A percentile compares a stretch with the other conserved stretches of the same genome.
Evolutionary conservation across 2,113 vertebrate genomes (phyloP).

Genomic region (Engystomops pustulosus): DNA sequence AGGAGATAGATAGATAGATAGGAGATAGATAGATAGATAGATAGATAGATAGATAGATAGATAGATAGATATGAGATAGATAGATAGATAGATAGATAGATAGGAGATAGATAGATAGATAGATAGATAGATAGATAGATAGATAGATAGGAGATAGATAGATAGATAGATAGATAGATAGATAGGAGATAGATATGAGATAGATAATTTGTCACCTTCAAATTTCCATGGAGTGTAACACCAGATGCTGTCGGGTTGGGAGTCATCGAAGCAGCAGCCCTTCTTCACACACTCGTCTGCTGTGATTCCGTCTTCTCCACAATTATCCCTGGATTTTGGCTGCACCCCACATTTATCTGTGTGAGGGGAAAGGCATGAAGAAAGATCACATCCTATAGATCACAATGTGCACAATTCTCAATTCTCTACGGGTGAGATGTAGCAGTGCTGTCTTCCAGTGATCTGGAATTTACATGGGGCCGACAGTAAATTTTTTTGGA

Average conservation of each 20-base stretch:
- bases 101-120: too few species aligned
- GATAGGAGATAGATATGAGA: neutral
- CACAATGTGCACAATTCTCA: neutral
- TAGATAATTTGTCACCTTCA: constrained; percentile 1
- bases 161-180: constrained; percentile 4
- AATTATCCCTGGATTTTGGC: constrained; percentile 28
- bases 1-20: too few species aligned
- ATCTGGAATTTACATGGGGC: neutral
- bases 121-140: too few species aligned
- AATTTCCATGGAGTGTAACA: constrained; percentile 45
- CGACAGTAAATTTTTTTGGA: neutral
- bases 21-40: too few species aligned
- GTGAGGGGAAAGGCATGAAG: neutral
- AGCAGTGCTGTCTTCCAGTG: neutral
- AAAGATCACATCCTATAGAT: neutral
- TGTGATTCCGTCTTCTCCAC: constrained; percentile 5
- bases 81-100: too few species aligned
- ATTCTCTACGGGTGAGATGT: neutral
- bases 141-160: too few species aligned
- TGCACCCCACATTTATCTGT: constrained; percentile 46
- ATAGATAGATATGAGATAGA: too few species aligned
- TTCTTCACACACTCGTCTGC: constrained; percentile 61
- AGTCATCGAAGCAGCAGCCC: constrained; percentile 51
- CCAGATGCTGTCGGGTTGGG: constrained; percentile 29
- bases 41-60: too few species aligned